These are phyloP conservation scores for Salticus scenicus DNA, from an alignment of 2,888 invertebrate species.

Conservation along the genomic window DNA sequence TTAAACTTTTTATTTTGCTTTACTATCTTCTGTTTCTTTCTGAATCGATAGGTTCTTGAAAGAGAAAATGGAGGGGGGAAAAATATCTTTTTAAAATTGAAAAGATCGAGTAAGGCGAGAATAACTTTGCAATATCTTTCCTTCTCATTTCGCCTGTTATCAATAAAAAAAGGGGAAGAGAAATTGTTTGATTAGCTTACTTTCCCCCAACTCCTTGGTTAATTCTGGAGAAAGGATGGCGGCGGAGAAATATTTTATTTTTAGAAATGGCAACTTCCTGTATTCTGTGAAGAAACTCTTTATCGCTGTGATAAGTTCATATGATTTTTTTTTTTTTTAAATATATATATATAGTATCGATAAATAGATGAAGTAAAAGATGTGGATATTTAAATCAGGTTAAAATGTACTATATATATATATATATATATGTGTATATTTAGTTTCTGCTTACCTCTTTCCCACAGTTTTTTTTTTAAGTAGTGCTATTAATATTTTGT, in stretches of 20 bases:
- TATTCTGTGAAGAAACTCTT: not conserved
- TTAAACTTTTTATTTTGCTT: not conserved
- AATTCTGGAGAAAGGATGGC: not conserved
- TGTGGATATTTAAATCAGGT: not conserved
- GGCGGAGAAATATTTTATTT: slow-evolving; percentile 8
- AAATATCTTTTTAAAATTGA: not conserved
- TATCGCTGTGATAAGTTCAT: not conserved
- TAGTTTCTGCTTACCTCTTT: too few relatives aligned
- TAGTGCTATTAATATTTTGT: too few relatives aligned
- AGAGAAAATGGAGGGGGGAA: not conserved
- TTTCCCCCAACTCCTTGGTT: not conserved
- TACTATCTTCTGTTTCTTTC: not conserved
- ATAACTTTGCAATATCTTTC: not conserved
- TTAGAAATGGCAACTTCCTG: not conserved
- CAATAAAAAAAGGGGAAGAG: not conserved
- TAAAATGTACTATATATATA: too few relatives aligned
- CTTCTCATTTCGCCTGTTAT: slow-evolving; percentile 9
- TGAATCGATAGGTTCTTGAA: not conserved
- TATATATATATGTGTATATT: too few relatives aligned
- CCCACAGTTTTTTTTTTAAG: too few relatives aligned
- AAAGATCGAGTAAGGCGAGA: not conserved
- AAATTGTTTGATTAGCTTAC: not conserved
- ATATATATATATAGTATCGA: not conserved
- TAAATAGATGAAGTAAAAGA: not conserved
- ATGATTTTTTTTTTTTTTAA: not conserved